Conservation (phyloP, 2,888 invertebrate species). For the Marronus borbonicus region DNA sequence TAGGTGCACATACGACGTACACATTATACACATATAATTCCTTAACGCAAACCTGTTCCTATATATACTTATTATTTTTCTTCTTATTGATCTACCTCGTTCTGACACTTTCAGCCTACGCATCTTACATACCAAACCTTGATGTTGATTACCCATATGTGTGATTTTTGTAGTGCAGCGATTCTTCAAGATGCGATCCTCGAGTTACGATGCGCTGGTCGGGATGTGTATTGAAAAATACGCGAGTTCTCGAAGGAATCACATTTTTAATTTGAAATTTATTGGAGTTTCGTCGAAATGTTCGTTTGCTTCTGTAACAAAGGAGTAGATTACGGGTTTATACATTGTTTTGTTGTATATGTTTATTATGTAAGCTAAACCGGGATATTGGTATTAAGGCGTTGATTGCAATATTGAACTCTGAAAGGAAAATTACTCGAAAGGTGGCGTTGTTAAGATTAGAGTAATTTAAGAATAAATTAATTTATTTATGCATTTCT, state of each 20-base stretch:
- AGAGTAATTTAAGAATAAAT: too few relatives aligned
- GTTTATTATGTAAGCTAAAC: too few relatives aligned
- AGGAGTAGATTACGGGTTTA: too few relatives aligned
- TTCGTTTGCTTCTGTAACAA: too few relatives aligned
- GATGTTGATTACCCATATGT: slow-evolving; percentile 38
- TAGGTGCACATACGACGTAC: not conserved
- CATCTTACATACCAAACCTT: slow-evolving; percentile 43
- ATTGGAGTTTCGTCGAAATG: slow-evolving; percentile 5
- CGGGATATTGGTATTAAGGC: too few relatives aligned
- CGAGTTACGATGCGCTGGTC: not conserved
- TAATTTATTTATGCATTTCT: too few relatives aligned
- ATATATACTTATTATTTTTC: slow-evolving; percentile 41
- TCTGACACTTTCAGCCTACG: slow-evolving; percentile 46
- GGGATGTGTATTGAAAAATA: slow-evolving; percentile 22
- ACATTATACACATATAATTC: slow-evolving; percentile 31
- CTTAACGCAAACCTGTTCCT: slow-evolving; percentile 43
- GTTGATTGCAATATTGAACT: too few relatives aligned
- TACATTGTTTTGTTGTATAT: slow-evolving; percentile 11
- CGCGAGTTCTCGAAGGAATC: slow-evolving; percentile 4
- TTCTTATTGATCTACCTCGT: slow-evolving; percentile 47
- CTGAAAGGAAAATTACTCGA: too few relatives aligned
- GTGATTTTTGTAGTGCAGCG: slow-evolving; percentile 37
- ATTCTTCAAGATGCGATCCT: slow-evolving; percentile 11
- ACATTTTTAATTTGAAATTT: not conserved
- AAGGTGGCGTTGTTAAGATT: too few relatives aligned